Evolutionary conservation across 2,888 invertebrate species (phyloP).

Genomic region (Stenurella melanura): DNA sequence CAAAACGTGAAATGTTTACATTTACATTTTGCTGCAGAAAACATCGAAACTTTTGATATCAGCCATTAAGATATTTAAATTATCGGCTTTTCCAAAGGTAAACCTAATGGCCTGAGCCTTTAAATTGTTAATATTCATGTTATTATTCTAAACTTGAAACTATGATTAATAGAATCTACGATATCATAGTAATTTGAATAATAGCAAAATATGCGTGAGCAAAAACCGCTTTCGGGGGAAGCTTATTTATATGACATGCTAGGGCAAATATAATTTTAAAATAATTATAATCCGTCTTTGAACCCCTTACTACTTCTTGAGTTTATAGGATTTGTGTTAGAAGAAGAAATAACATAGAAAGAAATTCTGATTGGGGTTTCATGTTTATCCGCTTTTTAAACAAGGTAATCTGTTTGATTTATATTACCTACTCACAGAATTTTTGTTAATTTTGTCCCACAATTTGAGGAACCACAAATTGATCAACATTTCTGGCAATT

Average conservation of each 20-base stretch:
- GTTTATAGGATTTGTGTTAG: not conserved
- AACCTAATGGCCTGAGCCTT: not conserved
- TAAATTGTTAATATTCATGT: not conserved
- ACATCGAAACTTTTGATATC: conserved; percentile 14
- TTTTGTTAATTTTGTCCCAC: too few species aligned
- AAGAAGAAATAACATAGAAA: too few species aligned
- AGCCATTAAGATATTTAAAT: conserved; percentile 17
- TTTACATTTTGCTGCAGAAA: conserved; percentile 49
- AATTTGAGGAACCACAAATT: too few species aligned
- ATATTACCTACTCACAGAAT: too few species aligned
- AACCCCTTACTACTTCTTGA: not conserved
- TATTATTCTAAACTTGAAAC: not conserved
- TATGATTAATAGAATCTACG: not conserved
- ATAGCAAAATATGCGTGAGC: not conserved
- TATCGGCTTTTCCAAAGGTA: conserved; percentile 3
- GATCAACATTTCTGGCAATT: too few species aligned
- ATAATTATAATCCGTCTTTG: not conserved
- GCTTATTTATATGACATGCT: not conserved
- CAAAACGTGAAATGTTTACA: conserved; percentile 48
- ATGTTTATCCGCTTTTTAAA: too few species aligned
- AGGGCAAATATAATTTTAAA: not conserved
- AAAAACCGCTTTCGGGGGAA: not conserved
- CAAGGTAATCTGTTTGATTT: too few species aligned
- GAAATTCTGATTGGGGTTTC: too few species aligned
- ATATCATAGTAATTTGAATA: not conserved